Base-by-base conservation (phyloP, 1,140 invertebrate genomes). In the Archegozetes longisetosus region DNA sequence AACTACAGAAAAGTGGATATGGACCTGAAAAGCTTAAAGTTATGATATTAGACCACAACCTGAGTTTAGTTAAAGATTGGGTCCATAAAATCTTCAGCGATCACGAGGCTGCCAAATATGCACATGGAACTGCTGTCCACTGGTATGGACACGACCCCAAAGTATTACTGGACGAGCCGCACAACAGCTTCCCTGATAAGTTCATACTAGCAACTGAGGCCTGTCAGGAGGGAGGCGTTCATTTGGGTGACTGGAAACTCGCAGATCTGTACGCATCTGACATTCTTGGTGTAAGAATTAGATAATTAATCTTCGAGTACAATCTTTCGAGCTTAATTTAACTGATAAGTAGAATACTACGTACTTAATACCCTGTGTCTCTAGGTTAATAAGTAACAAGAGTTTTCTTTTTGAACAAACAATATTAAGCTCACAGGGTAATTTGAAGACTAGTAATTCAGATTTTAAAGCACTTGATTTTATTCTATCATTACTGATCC, bases 91-190 rank as follows among this genome's bases (percentile, higher is more conserved):
- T 64, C 22, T 65, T 76, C 1, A 63, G 68, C 14, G 73, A 82
- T 55, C 69, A 72, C 0, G 66, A 74, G 49, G 77, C 79, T 0
- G 66, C 77, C 26, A 68, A 81, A n/a, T 90, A 84, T 69, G 74
- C 88, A n/a, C 78, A 82, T 68, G 88, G 86, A n/a, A 74, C 89
- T 3, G 86, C 75, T 1, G 76, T 89, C 1, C 88, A 92, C 70
- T 92, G 83, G 83, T 92, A 81, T 64, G 24, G 68, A 50, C 82
- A 89, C 14, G 2, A 12, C 9, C 72, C 78, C 0, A 64, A 78
- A 0, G 55, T 62, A 3, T 60, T 79, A 1, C 67, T 89, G 0
- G 71, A 77, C 26, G 46, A 68, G 3, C 77, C 76, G 1, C 79
- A 81, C 66, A 69, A 53, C 12, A 65, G 71, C 3, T 78, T 79